Evolutionary conservation across 2,888 invertebrate species (phyloP), one percentile per base, ranked within the genome.

Genomic region (Rhamnusium bicolor): DNA sequence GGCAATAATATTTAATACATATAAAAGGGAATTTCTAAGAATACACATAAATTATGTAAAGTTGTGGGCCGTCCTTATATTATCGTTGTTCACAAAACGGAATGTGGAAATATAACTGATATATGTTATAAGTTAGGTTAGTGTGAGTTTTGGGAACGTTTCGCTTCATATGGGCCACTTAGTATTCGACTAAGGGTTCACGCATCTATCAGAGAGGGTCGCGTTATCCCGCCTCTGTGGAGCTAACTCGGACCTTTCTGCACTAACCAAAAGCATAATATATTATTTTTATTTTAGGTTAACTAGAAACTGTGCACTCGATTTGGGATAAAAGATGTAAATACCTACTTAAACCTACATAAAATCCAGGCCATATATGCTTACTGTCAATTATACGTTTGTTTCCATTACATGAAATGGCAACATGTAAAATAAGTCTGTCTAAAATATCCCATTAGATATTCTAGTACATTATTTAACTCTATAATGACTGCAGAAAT

Each of bases 11-110:
- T 32, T 68, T 51, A 51, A 56, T 32, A 58, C 69, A 32, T 21
- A 46, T 14, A 32, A 69, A 68, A 72, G 63, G 62, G 63, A 72
- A 72, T 72, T 62, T 40, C 62, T 51, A 69, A 69, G 72, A 62
- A 68, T 72, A 61, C 54, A 69, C 72, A 72, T 72, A 72, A 72
- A 69, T 72, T 72, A 72, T 72, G 72, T 49, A 72, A 54, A 72
- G 58, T 72, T 51, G 49, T n/a, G 29, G 51, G 32, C 21, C 72
- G 54, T 67, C 67, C 51, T 56, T 71, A 65, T 58, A 65, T 71
- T 71, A 65, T 65, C 65, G 65, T 67, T 72, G 72, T 63, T 69
- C 69, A 60, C 72, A 72, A 58, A 72, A 69, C 72, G 49, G 72
- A 72, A 69, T 65, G 72, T 69, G 65, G 62, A 58, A 72, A 63